Evolutionary conservation across 2,888 invertebrate species (phyloP).

Genomic region (Physocephala rufipes): DNA sequence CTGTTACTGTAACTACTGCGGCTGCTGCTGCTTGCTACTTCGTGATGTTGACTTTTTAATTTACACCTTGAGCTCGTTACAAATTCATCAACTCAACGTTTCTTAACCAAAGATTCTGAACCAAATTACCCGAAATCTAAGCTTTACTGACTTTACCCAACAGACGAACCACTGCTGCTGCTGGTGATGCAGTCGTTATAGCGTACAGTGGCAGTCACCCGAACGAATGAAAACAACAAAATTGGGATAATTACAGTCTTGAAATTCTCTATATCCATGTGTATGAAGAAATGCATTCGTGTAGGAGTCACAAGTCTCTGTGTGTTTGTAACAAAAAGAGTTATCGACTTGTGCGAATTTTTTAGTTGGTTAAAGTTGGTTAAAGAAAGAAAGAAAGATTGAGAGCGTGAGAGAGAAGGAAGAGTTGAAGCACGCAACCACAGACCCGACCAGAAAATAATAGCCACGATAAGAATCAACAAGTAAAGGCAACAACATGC

Average conservation of each 20-base stretch:
- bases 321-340: too few species aligned
- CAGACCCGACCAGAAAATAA: too few species aligned
- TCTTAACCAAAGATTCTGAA: constrained; percentile 3
- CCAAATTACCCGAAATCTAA: neutral
- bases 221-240: constrained; percentile 19
- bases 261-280: neutral
- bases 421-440: too few species aligned
- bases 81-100: constrained; percentile 29
- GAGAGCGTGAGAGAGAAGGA: too few species aligned
- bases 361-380: too few species aligned
- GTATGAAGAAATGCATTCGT: neutral
- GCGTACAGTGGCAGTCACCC: constrained; percentile 6
- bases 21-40: constrained; percentile 15
- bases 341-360: too few species aligned
- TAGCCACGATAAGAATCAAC: too few species aligned
- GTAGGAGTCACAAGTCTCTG: neutral
- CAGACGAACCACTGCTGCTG: neutral
- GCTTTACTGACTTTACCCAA: neutral
- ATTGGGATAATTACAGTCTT: neutral
- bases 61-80: constrained; percentile 31
- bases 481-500: too few species aligned
- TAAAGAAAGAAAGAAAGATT: too few species aligned
- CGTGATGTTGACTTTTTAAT: constrained; percentile 30
- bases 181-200: neutral
- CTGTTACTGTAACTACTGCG: neutral